Percentiles rank a stretch among this genome's conserved stretches.
phyloP scores from a whole-genome alignment of 2,113 vertebrate species.

The Amphiprion ocellaris region DNA sequence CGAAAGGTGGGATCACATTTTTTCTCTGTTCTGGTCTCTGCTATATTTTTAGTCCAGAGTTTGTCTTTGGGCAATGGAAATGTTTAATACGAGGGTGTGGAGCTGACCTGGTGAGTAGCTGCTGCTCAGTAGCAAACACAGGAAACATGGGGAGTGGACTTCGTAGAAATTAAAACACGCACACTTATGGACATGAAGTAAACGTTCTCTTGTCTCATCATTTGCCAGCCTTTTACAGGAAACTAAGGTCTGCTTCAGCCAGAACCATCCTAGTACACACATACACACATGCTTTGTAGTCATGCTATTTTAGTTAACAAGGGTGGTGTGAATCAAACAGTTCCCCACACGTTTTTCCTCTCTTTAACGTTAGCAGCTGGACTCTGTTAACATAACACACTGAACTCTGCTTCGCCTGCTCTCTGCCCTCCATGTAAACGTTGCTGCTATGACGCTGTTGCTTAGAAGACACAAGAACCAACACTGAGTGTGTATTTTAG shows the following conservation, averaged over 20 bases:
- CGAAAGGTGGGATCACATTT: constrained; percentile 23
- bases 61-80: constrained; percentile 70
- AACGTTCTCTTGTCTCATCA: constrained; percentile 12
- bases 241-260: constrained; percentile 19
- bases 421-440: constrained; percentile 17
- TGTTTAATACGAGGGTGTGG: constrained; percentile 54
- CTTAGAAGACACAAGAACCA: neutral
- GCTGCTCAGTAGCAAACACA: constrained; percentile 46
- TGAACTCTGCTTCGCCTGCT: constrained; percentile 36
- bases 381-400: constrained; percentile 46
- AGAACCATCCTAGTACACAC: neutral
- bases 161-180: neutral
- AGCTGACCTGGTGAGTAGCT: constrained; percentile 32
- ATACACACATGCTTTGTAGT: neutral
- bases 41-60: constrained; percentile 67
- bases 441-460: constrained; percentile 11
- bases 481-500: constrained; percentile 8
- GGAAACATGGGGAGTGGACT: constrained; percentile 31
- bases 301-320: constrained; percentile 31
- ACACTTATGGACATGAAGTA: constrained; percentile 7
- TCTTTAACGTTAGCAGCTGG: constrained; percentile 47
- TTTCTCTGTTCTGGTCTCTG: constrained; percentile 17
- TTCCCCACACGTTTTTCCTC: constrained; percentile 2
- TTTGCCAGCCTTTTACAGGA: constrained; percentile 30
- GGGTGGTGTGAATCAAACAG: constrained; percentile 27